phyloP scores from a whole-genome alignment of 2,888 invertebrate species.

The Agriopis leucophaearia region DNA sequence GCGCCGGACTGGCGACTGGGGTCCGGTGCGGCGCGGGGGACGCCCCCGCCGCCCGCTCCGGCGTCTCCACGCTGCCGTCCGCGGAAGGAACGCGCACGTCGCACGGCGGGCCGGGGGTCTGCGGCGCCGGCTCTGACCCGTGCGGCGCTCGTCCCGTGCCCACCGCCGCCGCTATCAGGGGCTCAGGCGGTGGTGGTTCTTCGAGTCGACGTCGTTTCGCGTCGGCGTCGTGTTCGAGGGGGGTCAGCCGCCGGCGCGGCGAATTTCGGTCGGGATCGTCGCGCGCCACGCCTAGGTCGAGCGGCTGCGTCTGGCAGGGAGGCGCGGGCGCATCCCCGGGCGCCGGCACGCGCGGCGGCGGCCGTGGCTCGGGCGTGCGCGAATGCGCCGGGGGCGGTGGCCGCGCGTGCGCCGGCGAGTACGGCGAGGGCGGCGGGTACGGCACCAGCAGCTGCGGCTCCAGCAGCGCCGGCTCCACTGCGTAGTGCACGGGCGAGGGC shows the following conservation, averaged over 20 bases:
- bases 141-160: slow-evolving; percentile 90
- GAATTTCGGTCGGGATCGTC: slow-evolving; percentile 87
- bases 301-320: slow-evolving; percentile 91
- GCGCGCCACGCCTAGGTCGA: slow-evolving; percentile 91
- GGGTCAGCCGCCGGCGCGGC: slow-evolving; percentile 88
- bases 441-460: slow-evolving; percentile 71
- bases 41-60: slow-evolving; percentile 81
- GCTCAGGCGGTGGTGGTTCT: slow-evolving; percentile 85
- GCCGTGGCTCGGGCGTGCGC: slow-evolving; percentile 60
- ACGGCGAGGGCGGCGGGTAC: slow-evolving; percentile 77
- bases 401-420: slow-evolving; percentile 69
- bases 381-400: slow-evolving; percentile 88
- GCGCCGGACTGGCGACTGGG: slow-evolving; percentile 75
- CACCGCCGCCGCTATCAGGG: slow-evolving; percentile 90
- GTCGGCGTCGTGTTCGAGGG: slow-evolving; percentile 60
- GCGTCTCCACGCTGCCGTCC: slow-evolving; percentile 86
- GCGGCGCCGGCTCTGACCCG: slow-evolving; percentile 81
- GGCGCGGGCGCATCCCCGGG: slow-evolving; percentile 62
- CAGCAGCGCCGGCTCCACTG: slow-evolving; percentile 84
- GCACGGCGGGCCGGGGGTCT: slow-evolving; percentile 78
- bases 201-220: slow-evolving; percentile 89
- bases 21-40: slow-evolving; percentile 75
- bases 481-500: slow-evolving; percentile 52
- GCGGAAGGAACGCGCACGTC: slow-evolving; percentile 87
- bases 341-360: slow-evolving; percentile 65